Evolutionary conservation across 1,140 invertebrate genomes (phyloP), one percentile per base, ranked within the genome.

Genomic region (Drosophila albomicans): DNA sequence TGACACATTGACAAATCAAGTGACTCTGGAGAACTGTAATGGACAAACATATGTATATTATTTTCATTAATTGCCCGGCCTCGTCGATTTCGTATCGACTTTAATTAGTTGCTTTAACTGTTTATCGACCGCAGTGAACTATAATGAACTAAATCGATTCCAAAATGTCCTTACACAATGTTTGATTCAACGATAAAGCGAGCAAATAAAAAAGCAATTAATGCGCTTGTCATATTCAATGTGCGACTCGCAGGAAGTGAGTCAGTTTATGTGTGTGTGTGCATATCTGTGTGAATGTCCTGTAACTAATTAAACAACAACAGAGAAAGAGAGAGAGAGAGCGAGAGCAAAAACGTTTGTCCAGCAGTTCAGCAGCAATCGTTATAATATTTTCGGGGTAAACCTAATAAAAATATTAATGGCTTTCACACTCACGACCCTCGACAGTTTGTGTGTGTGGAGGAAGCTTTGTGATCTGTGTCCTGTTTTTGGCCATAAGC

Each of bases 321-420:
- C 61, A 78, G 28, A 35, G n/a, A n/a, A n/a, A n/a, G n/a, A n/a
- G 25, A 35, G 51, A 20, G 16, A 2, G 2, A 20, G 20, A 25
- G 20, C 0, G 20, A 25, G 20, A 25, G 20, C 3, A 0, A 25
- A 35, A 32, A 62, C 64, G 41, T 69, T 65, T 69, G 63, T 38
- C 56, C 56, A 57, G 56, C 57, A 52, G 52, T 25, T 25, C 20
- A 25, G 20, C 57, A 15, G 59, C 49, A 75, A 68, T 67, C 57
- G 77, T 64, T 48, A 46, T 51, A 64, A 58, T 62, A 71, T 46
- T 61, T 25, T 52, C 65, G 67, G n/a, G 35, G 67, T 65, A 68
- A 80, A 80, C 70, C 75, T 62, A 74, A 80, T 80, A 78, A 80
- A 80, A 78, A 80, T 78, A 80, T 80, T 69, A 80, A 78, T 74